These are phyloP conservation scores for Bagarius yarrelli DNA, from an alignment of 2,113 vertebrate species.

Conservation along the genomic window DNA sequence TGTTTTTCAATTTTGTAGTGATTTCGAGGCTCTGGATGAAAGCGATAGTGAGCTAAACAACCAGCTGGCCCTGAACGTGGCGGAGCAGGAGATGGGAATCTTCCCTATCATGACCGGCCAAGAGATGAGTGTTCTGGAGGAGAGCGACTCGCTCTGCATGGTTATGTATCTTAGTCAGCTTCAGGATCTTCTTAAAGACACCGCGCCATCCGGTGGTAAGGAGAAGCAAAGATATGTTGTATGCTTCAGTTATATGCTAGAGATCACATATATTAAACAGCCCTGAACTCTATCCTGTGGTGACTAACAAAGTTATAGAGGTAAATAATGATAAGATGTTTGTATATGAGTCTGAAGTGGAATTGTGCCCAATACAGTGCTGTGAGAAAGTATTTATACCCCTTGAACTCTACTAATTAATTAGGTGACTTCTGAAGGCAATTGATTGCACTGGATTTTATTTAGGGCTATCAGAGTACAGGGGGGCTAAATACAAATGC, in stretches of 20 bases:
- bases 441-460: neutral
- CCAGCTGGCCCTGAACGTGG: constrained; percentile 82
- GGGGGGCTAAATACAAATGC: too few species aligned
- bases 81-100: constrained; percentile 88
- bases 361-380: too few species aligned
- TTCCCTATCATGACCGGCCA: constrained; percentile 91
- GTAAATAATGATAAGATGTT: neutral
- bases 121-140: constrained; percentile 83
- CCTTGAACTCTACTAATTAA: too few species aligned
- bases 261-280: neutral
- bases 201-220: constrained; percentile 78
- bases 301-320: neutral
- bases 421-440: too few species aligned
- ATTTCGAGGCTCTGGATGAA: constrained; percentile 83
- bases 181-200: constrained; percentile 88
- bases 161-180: constrained; percentile 98
- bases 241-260: neutral
- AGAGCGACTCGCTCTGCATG: constrained; percentile 91
- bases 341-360: neutral
- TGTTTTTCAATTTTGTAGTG: constrained; percentile 67
- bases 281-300: neutral
- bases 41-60: constrained; percentile 78
- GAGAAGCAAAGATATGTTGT: neutral
- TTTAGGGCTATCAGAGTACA: too few species aligned
- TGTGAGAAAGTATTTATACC: too few species aligned